These are phyloP conservation scores for Montifringilla adamsi DNA, from an alignment of 2,113 vertebrate genomes.

Conservation along the genomic window DNA sequence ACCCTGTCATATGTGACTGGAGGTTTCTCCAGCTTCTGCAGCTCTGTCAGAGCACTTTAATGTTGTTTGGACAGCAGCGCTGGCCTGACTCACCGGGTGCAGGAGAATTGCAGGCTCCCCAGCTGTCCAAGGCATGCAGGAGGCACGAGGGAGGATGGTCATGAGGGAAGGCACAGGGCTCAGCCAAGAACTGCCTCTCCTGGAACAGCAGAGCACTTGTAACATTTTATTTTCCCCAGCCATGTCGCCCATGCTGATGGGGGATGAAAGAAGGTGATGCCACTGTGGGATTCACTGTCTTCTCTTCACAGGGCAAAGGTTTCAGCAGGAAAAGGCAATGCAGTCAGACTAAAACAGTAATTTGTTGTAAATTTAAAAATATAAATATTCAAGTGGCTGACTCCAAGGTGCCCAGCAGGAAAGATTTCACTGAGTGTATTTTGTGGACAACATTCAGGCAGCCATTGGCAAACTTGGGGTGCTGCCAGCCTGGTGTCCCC, in stretches of 20 bases:
- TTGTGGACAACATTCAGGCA: neutral
- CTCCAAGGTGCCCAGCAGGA: neutral
- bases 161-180: neutral
- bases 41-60: neutral
- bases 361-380: neutral
- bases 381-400: neutral
- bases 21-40: neutral
- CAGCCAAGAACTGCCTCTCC: neutral
- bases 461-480: neutral
- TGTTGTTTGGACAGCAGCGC: neutral
- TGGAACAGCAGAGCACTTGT: neutral
- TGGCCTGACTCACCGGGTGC: neutral
- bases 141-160: neutral
- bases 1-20: neutral
- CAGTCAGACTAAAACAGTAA: neutral
- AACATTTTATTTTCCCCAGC: neutral
- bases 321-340: neutral
- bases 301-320: neutral
- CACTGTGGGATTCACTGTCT: neutral
- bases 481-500: neutral
- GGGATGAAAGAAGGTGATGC: neutral
- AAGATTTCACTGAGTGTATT: neutral
- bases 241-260: rapidly evolving
- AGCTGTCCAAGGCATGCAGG: neutral
- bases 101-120: neutral